Evolutionary conservation across 2,888 invertebrate genomes (phyloP).

Genomic region (Tuberolachnus salignus): DNA sequence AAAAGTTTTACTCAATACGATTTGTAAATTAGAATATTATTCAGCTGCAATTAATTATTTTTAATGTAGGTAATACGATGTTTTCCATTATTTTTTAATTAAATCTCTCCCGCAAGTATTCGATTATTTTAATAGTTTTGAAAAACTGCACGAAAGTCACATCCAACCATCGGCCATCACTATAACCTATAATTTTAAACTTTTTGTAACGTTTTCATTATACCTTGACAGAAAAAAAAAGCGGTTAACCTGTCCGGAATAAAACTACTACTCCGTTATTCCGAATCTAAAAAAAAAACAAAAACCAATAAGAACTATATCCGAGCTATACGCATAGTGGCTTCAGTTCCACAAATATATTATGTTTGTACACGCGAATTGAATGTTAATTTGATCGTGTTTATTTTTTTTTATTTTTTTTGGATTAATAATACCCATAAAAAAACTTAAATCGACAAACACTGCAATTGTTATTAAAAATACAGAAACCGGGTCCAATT

Average conservation of each 20-base stretch:
- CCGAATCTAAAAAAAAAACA: slow-evolving; percentile 15
- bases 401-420: not conserved
- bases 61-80: too few species aligned
- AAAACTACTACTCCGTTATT: not conserved
- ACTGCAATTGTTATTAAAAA: not conserved
- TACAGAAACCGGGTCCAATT: not conserved
- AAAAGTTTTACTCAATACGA: too few species aligned
- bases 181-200: not conserved
- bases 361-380: not conserved
- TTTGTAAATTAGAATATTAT: too few species aligned
- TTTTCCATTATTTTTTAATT: too few species aligned
- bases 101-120: too few species aligned
- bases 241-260: not conserved
- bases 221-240: too few species aligned
- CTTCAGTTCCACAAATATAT: not conserved
- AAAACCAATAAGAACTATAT: not conserved
- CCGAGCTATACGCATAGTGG: not conserved
- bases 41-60: too few species aligned
- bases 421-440: not conserved
- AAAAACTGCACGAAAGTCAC: too few species aligned
- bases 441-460: slow-evolving; percentile 6
- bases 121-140: too few species aligned
- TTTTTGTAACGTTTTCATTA: not conserved
- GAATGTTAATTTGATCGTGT: not conserved
- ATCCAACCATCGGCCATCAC: too few species aligned